Evolutionary conservation across 2,797 vertebrate genomes (phyloP), one percentile per base, ranked within the genome.

Genomic region (Coregonus sp.): DNA sequence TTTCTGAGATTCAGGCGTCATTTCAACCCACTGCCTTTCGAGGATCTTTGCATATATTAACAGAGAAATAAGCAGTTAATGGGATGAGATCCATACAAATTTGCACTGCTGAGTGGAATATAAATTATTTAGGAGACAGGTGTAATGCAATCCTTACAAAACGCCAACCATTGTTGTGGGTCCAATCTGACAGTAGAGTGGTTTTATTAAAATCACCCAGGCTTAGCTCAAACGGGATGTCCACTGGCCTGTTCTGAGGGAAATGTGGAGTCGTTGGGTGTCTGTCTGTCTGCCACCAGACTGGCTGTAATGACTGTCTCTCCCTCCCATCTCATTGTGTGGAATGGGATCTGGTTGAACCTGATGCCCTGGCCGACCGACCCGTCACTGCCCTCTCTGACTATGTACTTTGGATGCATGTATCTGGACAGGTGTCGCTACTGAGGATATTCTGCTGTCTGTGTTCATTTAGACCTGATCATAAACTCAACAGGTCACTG

Each of bases 331-430:
- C 61, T 54, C 5, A 0, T 2, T 33, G 31, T 66, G 50, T 59
- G 72, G 68, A 79, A 77, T 52, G 66, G 29, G 18, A 71, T 79
- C 73, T 20, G 15, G 16, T 51, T 61, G 52, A 81, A 72, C 67
- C 50, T 29, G 18, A 54, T 70, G 47, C 16, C 35, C 40, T 15
- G 3, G 63, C 25, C 14, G 20, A 25, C 25, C 33, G 3, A 18
- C 31, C 29, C 20, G 15, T 11, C 6, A 4, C 65, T 72, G 59
- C 18, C 35, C 50, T 66, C 77, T 70, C 37, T 47, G 15, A 0
- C 50, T 54, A 4, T n/a, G 9, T n/a, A 47, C 66, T 54, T 18
- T 14, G 15, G 72, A 35, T 33, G 37, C 52, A 54, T 18, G 25
- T 51, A 47, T 56, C 37, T 70, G 33, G 9, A 16, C 33, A 25